Base-by-base conservation (phyloP, 2,113 vertebrate species). In the Hepsetus odoe region DNA sequence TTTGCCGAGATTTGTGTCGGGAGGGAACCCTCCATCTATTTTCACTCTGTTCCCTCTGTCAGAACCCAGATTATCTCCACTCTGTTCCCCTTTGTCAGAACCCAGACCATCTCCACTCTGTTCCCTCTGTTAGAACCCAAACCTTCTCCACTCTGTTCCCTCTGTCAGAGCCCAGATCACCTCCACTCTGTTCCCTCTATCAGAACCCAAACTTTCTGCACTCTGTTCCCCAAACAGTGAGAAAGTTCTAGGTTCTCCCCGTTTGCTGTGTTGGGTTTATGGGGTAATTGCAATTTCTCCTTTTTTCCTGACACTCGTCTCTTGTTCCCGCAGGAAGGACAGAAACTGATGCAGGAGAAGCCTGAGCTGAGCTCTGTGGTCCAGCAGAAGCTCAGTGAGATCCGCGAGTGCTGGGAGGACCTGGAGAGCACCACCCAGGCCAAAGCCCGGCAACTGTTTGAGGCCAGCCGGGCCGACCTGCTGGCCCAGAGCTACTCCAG, bases 281-380 rank as follows among this genome's bases (percentile, higher is more conserved):
- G 16, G 46, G 46, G 9, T 9, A 1, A 58, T 24, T 28, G 1
- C 0, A 9, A 3, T 16, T 26, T 24, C n/a, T n/a, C n/a, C n/a
- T n/a, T n/a, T n/a, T n/a, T n/a, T 33, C 6, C 18, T 33, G 14
- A 62, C 14, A 16, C 32, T 20, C 6, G 3, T 24, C 9, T n/a
- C 7, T 28, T 16, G 49, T 8, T 53, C 79, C 65, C n/a, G 80
- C 59, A 97, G 96, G 96, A 96, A 85, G 96, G 96, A 24, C 94
- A 95, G 84, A 92, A 96, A 69, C 92, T 97, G 79, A 95, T 96
- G 59, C 92, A 93, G 83, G 96, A 97, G 91, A 97, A 97, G 86
- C 96, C 96, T 0, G 96, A 96, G 88, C 88, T 98, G 85, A 93
- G 94, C 0, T 84, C 89, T 0, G 91, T 94, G 0, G 95, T 97